A percentile compares a stretch with the other conserved stretches of the same genome.
phyloP scores from a whole-genome alignment of 2,797 vertebrate species.

The Nothura maculosa region DNA sequence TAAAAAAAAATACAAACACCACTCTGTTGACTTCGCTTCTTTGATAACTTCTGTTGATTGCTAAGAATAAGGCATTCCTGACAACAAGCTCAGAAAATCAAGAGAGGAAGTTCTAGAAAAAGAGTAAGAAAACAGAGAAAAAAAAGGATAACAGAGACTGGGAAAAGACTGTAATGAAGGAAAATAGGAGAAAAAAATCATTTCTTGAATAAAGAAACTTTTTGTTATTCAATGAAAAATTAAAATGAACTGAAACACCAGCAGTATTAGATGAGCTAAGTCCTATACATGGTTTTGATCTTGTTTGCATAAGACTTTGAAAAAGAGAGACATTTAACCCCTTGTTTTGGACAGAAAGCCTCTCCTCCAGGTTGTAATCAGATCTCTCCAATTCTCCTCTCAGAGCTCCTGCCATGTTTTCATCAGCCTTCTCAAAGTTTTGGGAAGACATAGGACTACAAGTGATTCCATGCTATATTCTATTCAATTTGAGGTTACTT shows the following conservation, averaged over 20 bases:
- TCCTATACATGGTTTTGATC: background rate
- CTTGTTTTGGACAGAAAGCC: background rate
- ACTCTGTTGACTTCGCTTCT: background rate
- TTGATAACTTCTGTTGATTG: background rate
- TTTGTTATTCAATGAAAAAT: background rate
- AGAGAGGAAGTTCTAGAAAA: background rate
- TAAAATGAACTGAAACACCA: background rate
- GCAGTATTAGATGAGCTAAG: background rate
- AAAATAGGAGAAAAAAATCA: background rate
- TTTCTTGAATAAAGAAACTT: background rate
- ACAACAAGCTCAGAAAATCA: background rate
- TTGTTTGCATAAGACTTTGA: background rate
- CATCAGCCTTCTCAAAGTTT: background rate
- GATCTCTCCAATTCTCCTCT: background rate
- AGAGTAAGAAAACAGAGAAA: background rate
- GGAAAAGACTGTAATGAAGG: background rate
- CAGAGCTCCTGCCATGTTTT: background rate
- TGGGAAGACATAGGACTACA: background rate
- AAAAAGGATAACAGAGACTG: background rate
- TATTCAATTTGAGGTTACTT: background rate
- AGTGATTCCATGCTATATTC: background rate
- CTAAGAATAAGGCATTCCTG: background rate
- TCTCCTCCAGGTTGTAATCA: background rate
- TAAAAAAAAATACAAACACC: background rate
- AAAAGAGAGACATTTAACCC: background rate